phyloP scores from a whole-genome alignment of 2,113 vertebrate genomes.

The Pachycephala philippinensis region DNA sequence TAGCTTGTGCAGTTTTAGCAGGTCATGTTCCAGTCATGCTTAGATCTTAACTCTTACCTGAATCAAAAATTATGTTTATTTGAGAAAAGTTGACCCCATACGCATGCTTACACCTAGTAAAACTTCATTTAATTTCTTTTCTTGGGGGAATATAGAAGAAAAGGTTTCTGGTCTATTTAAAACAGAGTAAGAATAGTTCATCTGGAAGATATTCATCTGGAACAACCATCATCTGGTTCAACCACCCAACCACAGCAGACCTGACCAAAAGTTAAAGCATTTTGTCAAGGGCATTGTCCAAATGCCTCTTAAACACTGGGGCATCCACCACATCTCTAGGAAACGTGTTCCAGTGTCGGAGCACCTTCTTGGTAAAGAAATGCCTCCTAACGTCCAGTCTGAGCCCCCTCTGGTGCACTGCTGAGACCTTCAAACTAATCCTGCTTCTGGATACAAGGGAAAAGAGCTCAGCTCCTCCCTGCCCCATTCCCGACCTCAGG shows the following conservation, averaged over 20 bases:
- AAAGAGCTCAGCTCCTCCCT: neutral
- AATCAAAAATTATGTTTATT: neutral
- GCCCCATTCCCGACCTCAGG: neutral
- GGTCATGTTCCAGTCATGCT: neutral
- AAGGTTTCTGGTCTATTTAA: neutral
- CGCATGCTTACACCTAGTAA: neutral
- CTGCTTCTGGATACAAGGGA: too few species aligned
- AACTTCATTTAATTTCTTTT: neutral
- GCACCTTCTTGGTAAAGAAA: neutral
- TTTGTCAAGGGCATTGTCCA: neutral
- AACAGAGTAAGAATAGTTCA: neutral
- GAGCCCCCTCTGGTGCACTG: neutral
- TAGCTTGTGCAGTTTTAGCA: neutral
- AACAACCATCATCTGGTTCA: neutral
- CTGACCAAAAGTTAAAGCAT: neutral
- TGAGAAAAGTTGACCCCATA: neutral
- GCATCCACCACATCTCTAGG: fast-evolving
- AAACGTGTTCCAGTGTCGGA: neutral
- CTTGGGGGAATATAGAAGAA: neutral
- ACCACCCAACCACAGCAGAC: neutral
- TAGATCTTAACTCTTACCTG: neutral
- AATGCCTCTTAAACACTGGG: neutral
- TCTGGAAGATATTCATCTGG: neutral
- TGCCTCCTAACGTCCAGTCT: neutral
- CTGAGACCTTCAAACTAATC: neutral